These are phyloP conservation scores for Acanthaster planci DNA, from an alignment of 35 echinoderm and acorn worm species.

Conservation along the genomic window DNA sequence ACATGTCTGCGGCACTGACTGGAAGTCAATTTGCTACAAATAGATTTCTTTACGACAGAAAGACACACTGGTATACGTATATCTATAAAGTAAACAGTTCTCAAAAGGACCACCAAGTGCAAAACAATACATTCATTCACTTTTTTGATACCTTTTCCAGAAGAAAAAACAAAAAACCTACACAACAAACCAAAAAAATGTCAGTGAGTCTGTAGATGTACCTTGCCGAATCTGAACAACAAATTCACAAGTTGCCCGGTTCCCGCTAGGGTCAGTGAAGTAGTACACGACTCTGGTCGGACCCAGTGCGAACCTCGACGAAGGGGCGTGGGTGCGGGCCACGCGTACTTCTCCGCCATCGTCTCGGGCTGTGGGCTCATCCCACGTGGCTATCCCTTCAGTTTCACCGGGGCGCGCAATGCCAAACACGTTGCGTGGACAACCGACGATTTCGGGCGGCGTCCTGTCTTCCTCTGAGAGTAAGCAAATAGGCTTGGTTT, in stretches of 20 bases:
- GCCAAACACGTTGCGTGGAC: not conserved
- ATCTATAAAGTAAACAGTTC: too few species aligned
- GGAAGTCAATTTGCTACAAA: too few species aligned
- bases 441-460: not conserved
- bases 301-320: constrained; percentile 3
- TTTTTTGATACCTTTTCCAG: too few species aligned
- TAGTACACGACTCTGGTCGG: constrained; percentile 32
- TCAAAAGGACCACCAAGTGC: too few species aligned
- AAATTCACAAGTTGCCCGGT: not conserved
- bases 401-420: not conserved
- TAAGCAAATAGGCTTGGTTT: not conserved
- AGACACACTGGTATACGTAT: too few species aligned
- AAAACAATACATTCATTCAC: too few species aligned
- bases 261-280: constrained; percentile 29
- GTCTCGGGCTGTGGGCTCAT: constrained; percentile 14
- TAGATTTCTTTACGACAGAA: too few species aligned
- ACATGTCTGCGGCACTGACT: too few species aligned
- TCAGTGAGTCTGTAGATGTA: not conserved
- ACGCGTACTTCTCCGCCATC: constrained; percentile 4
- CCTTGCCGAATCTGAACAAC: not conserved
- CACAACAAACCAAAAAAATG: too few species aligned
- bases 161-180: too few species aligned
- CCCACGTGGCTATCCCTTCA: not conserved
- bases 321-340: constrained; percentile 7
- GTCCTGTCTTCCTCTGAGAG: constrained; percentile 7